These are phyloP conservation scores for Sinelater perroti DNA, from an alignment of 2,888 invertebrate genomes.

Conservation along the genomic window DNA sequence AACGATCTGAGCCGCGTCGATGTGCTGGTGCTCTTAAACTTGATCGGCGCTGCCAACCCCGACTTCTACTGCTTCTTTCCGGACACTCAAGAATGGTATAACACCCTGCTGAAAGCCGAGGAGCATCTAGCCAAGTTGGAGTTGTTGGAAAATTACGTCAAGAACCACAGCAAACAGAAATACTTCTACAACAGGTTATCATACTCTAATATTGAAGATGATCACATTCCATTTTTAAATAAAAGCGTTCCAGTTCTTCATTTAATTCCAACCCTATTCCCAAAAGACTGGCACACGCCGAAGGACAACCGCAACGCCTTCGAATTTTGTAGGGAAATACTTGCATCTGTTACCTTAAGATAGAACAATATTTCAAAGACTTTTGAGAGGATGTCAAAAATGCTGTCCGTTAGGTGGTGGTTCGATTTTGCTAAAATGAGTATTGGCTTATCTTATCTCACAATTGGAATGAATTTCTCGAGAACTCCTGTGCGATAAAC, in stretches of 20 bases:
- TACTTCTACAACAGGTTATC: slow-evolving; percentile 74
- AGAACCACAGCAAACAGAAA: slow-evolving; percentile 64
- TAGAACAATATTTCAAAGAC: no score
- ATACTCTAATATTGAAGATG: slow-evolving; percentile 85
- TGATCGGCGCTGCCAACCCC: slow-evolving; percentile 89
- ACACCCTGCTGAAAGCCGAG: slow-evolving; percentile 76
- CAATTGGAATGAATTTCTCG: no score
- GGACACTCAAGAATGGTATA: slow-evolving; percentile 76
- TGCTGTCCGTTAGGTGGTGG: no score
- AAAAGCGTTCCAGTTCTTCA: slow-evolving; percentile 85
- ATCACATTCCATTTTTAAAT: slow-evolving; percentile 83
- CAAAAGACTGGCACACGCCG: slow-evolving; percentile 88
- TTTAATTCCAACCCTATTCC: slow-evolving; percentile 92
- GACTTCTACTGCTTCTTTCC: slow-evolving; percentile 84
- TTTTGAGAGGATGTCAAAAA: no score
- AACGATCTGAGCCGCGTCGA: slow-evolving; percentile 64
- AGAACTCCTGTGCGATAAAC: no score
- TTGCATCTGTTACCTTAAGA: no score
- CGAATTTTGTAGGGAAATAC: no score
- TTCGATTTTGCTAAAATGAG: no score
- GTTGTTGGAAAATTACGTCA: slow-evolving; percentile 67
- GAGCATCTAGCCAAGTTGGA: slow-evolving; percentile 67
- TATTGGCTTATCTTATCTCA: no score
- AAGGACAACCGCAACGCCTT: slow-evolving; percentile 80
- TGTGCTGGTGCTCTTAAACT: slow-evolving; percentile 86